phyloP scores from a whole-genome alignment of 1,140 invertebrate genomes.

The Saxidomus purpurata region DNA sequence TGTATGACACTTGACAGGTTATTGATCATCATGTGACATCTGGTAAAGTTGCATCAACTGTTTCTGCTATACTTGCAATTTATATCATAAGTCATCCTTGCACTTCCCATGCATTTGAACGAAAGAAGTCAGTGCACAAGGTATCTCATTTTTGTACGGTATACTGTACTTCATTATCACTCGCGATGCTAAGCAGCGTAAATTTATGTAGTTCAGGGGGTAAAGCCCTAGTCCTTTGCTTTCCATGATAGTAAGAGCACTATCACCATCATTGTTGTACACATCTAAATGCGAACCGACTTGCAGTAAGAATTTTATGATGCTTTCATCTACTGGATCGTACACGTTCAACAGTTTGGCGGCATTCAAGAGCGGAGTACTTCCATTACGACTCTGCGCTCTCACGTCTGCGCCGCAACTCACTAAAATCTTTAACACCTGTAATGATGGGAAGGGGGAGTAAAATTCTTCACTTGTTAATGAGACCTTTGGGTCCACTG shows the following conservation, averaged over 20 bases:
- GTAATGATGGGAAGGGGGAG: constrained; percentile 71
- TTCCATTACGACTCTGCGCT: constrained; percentile 68
- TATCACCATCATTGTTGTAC: constrained; percentile 90
- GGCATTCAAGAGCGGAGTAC: constrained; percentile 73
- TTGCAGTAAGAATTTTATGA: constrained; percentile 91
- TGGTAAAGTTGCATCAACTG: no score
- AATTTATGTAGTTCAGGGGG: constrained; percentile 90
- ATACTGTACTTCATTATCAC: constrained; percentile 91
- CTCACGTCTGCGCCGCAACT: constrained; percentile 74
- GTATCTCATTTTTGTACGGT: constrained; percentile 90
- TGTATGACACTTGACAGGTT: no score
- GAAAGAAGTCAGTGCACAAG: constrained; percentile 91
- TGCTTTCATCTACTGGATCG: constrained; percentile 89
- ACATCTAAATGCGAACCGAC: constrained; percentile 91
- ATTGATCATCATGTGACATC: no score
- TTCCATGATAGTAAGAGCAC: constrained; percentile 90
- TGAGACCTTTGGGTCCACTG: constrained; percentile 85
- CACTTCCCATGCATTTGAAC: constrained; percentile 91
- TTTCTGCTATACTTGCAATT: no score
- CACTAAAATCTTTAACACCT: constrained; percentile 72
- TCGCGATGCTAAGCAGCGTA: constrained; percentile 94
- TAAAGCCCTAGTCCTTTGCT: constrained; percentile 90
- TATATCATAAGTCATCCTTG: background rate
- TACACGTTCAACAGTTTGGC: constrained; percentile 69
- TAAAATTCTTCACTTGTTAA: constrained; percentile 74